Conservation (phyloP, 2,888 invertebrate species). For the Caenorhabditis panamensis region DNA sequence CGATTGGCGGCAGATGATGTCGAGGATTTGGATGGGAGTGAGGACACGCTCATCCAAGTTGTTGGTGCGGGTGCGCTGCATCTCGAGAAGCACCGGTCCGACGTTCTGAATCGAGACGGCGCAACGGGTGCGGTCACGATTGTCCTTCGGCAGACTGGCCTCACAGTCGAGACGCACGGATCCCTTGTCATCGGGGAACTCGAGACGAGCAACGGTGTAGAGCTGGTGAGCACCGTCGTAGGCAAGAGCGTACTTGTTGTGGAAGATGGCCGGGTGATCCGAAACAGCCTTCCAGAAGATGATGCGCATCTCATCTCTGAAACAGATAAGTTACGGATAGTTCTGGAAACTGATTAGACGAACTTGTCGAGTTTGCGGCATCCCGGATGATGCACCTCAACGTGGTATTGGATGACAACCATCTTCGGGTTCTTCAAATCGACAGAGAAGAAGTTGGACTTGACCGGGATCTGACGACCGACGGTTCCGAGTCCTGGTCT, state of each 20-base stretch:
- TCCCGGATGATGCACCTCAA: constrained; percentile 77
- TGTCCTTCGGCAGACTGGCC: constrained; percentile 72
- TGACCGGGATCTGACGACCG: constrained; percentile 72
- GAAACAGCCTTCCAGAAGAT: constrained; percentile 79
- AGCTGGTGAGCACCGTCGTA: constrained; percentile 78
- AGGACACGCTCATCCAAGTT: constrained; percentile 74
- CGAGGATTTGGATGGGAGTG: constrained; percentile 82
- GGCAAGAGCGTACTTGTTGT: constrained; percentile 75
- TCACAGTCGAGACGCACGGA: constrained; percentile 71
- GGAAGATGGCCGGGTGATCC: constrained; percentile 71
- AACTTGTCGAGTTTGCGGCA: constrained; percentile 75
- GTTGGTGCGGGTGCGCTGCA: constrained; percentile 71
- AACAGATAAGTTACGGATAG: constrained; percentile 16
- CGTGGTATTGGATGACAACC: constrained; percentile 77
- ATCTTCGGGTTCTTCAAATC: constrained; percentile 65
- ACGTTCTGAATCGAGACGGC: constrained; percentile 72
- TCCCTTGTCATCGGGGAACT: constrained; percentile 71
- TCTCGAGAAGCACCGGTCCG: constrained; percentile 75
- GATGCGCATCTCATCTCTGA: constrained; percentile 75
- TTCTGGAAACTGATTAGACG: background rate
- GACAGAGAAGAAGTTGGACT: constrained; percentile 78
- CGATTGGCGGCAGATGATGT: constrained; percentile 78
- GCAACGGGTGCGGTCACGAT: constrained; percentile 70
- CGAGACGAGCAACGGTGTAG: constrained; percentile 70
- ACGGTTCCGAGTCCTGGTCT: constrained; percentile 72